Conservation (phyloP, 2,888 invertebrate species). For the Idaea biselata region DNA sequence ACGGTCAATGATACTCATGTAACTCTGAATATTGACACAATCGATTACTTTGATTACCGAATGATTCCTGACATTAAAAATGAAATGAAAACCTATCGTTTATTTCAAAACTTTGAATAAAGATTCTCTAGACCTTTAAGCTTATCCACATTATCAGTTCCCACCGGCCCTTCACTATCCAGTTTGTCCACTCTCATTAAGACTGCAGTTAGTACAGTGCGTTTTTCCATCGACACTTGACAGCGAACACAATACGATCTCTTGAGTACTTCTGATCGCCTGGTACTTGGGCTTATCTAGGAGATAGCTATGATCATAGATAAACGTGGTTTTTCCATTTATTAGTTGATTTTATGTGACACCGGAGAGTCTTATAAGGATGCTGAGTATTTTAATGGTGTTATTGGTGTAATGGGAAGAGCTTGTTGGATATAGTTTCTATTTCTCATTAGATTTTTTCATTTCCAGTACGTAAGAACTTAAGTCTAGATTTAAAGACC, state of each 20-base stretch:
- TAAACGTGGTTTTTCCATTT: conserved; percentile 41
- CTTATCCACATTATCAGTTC: conserved; percentile 47
- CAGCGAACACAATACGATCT: conserved; percentile 51
- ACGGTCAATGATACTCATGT: background rate
- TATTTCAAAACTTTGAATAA: background rate
- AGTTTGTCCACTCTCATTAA: conserved; percentile 80
- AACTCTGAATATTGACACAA: background rate
- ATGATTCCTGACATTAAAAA: background rate
- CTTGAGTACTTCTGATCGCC: conserved; percentile 53
- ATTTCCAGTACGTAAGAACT: too few relatives aligned
- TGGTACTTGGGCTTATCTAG: conserved; percentile 68
- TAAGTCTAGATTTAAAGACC: too few relatives aligned
- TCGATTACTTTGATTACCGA: background rate
- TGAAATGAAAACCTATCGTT: background rate
- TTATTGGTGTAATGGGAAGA: conserved; percentile 35
- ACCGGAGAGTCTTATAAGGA: conserved; percentile 38
- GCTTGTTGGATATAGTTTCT: conserved; percentile 27
- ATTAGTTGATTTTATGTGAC: conserved; percentile 32
- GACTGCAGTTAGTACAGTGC: conserved; percentile 64
- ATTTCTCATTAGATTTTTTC: background rate
- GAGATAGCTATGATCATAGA: conserved; percentile 73
- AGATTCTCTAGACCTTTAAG: background rate
- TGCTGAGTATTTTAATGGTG: conserved; percentile 36
- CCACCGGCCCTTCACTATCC: conserved; percentile 59
- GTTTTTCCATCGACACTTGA: conserved; percentile 65